A percentile compares a stretch with the other conserved stretches of the same genome.
Conservation (phyloP, 2,113 vertebrate species). For the Thermophis baileyi region DNA sequence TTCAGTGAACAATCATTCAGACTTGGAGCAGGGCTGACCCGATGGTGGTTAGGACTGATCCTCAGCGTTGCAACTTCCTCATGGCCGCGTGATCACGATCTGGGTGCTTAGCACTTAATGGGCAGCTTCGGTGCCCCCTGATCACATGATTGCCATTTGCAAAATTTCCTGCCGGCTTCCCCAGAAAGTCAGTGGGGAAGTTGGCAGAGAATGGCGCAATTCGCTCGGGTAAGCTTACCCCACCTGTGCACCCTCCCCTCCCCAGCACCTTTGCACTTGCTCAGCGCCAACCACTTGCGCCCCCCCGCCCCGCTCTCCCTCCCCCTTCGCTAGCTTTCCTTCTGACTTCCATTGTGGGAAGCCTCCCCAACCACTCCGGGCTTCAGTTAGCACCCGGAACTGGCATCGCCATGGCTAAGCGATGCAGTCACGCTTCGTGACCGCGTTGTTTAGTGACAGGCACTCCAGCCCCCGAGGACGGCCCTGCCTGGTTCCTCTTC, state of each 20-base stretch:
- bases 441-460: not conserved
- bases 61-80: not conserved
- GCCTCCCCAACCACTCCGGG: not conserved
- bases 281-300: accelerated
- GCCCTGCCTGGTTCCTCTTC: no score
- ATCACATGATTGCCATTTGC: not conserved
- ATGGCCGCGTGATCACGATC: not conserved
- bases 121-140: accelerated
- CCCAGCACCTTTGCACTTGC: not conserved
- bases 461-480: not conserved
- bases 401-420: not conserved
- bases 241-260: not conserved
- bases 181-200: not conserved
- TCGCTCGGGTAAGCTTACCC: not conserved
- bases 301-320: accelerated
- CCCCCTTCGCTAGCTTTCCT: not conserved
- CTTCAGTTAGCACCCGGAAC: not conserved
- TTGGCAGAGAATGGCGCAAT: not conserved
- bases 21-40: not conserved
- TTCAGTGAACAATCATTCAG: not conserved
- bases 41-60: not conserved
- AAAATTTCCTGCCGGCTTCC: not conserved
- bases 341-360: not conserved
- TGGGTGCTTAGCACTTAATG: not conserved
- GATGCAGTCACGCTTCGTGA: not conserved